These are phyloP conservation scores for Marmota flaviventris DNA, from an alignment of 2,113 vertebrate genomes.

Conservation along the genomic window DNA sequence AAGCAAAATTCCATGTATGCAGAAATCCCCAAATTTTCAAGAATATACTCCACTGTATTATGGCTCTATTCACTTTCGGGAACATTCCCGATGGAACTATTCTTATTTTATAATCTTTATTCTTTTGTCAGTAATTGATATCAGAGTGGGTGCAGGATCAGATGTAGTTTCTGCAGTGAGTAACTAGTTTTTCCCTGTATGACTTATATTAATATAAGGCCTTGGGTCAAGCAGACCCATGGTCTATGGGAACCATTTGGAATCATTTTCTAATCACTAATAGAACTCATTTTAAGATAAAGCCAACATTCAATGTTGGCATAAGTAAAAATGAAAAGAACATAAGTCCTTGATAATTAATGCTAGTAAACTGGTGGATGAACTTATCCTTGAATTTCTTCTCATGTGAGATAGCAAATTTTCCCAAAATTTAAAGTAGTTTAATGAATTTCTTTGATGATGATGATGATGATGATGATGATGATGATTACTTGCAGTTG, in stretches of 20 bases:
- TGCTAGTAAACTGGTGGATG: background rate
- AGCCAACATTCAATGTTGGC: background rate
- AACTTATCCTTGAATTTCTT: background rate
- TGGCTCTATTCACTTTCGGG: background rate
- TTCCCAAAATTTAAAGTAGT: background rate
- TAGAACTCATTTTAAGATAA: background rate
- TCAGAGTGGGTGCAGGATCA: background rate
- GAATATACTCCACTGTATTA: accelerated
- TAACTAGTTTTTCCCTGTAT: background rate
- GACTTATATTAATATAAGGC: background rate
- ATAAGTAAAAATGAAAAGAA: background rate
- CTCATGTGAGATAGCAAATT: background rate
- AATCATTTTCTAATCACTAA: background rate
- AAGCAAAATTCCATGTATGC: background rate
- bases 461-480: too few relatives aligned
- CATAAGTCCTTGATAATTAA: background rate
- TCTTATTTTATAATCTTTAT: background rate
- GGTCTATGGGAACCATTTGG: background rate
- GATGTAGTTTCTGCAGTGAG: background rate
- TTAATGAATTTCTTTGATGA: background rate
- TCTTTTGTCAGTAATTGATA: background rate
- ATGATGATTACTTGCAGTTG: background rate
- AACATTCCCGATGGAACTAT: background rate
- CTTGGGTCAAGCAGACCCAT: background rate
- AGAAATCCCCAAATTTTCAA: background rate